Evolutionary conservation across 2,888 invertebrate genomes (phyloP).

Genomic region (Oegoconia quadripuncta): DNA sequence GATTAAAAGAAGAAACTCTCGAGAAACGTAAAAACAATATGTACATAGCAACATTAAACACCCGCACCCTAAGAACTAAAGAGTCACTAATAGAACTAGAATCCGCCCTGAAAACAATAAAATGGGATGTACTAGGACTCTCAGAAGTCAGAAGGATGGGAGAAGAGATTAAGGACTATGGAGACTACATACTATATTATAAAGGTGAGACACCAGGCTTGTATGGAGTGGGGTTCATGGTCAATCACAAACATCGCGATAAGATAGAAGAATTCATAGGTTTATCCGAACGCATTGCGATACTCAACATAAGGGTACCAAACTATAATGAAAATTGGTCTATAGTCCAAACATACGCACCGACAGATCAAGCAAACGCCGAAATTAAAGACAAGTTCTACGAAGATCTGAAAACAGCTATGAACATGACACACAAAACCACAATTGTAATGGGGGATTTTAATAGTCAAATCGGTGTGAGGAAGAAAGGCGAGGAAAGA

Average conservation of each 20-base stretch:
- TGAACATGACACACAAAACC: background rate
- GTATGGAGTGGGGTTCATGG: slow-evolving; percentile 17
- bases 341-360: slow-evolving; percentile 17
- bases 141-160: too few relatives aligned
- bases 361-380: slow-evolving; percentile 11
- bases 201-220: slow-evolving; percentile 13
- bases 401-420: background rate
- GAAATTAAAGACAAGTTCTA: slow-evolving; percentile 12
- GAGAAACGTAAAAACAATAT: background rate
- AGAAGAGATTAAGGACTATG: slow-evolving; percentile 14
- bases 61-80: background rate
- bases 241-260: slow-evolving; percentile 9
- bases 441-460: slow-evolving; percentile 21
- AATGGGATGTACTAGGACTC: too few relatives aligned
- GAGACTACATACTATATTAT: slow-evolving; percentile 13
- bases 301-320: too few relatives aligned
- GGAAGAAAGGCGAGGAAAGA: slow-evolving; percentile 15
- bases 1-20: background rate
- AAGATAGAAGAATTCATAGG: slow-evolving; percentile 7
- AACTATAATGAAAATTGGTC: background rate
- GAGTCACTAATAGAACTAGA: slow-evolving; percentile 10
- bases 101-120: slow-evolving; percentile 9
- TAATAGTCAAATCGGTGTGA: slow-evolving; percentile 17
- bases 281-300: too few relatives aligned
- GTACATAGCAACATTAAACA: background rate